Conservation (phyloP, 2,888 invertebrate species). For the Zhengitettix transpicula region DNA sequence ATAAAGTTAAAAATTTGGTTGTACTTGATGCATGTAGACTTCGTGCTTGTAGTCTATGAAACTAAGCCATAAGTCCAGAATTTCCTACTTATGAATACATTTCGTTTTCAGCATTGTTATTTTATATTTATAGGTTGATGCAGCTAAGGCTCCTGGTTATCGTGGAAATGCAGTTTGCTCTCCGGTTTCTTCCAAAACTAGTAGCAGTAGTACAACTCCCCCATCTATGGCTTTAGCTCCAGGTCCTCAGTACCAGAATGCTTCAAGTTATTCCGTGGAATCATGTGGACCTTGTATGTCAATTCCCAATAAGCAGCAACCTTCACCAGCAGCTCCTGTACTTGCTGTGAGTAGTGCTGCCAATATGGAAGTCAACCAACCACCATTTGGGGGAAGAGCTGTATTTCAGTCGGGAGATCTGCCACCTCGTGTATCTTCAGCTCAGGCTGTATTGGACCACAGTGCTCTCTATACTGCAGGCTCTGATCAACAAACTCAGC, state of each 20-base stretch:
- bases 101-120: too few species aligned
- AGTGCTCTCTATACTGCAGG: constrained; percentile 8
- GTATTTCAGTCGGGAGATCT: constrained; percentile 4
- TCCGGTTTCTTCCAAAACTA: constrained; percentile 48
- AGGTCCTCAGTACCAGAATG: constrained; percentile 4
- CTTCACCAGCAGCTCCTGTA: neutral
- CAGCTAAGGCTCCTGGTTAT: constrained; percentile 82
- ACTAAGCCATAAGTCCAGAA: too few species aligned
- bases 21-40: too few species aligned
- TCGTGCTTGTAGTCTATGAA: too few species aligned
- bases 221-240: constrained; percentile 7
- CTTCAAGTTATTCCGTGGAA: constrained; percentile 7
- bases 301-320: constrained; percentile 5
- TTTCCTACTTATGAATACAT: too few species aligned
- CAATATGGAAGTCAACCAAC: constrained; percentile 1
- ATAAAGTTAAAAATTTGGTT: too few species aligned
- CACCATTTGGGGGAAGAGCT: constrained; percentile 4
- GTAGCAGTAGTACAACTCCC: constrained; percentile 30
- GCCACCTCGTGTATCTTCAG: constrained; percentile 7
- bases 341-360: constrained; percentile 3
- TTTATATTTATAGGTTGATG: constrained; percentile 44
- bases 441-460: constrained; percentile 9
- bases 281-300: constrained; percentile 9
- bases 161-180: constrained; percentile 63
- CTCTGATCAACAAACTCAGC: constrained; percentile 8